phyloP scores from a whole-genome alignment of 1,140 invertebrate species.

The Holotrichia oblita region DNA sequence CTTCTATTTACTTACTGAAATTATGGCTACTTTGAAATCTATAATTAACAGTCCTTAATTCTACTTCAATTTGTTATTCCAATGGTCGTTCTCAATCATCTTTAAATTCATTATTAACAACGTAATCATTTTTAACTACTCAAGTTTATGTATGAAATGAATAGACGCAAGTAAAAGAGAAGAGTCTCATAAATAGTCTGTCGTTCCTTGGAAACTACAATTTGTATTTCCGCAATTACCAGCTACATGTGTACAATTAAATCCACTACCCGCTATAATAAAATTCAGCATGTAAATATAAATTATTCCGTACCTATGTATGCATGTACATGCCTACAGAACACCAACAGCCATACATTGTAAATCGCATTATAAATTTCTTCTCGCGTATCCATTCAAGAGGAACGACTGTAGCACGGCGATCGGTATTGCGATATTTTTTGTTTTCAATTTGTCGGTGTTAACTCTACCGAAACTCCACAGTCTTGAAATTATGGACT shows the following conservation, averaged over 20 bases:
- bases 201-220: neutral
- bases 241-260: slow-evolving; percentile 3
- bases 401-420: neutral
- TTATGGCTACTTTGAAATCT: too few relatives aligned
- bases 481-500: slow-evolving; percentile 25
- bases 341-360: neutral
- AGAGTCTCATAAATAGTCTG: too few relatives aligned
- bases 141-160: too few relatives aligned
- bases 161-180: too few relatives aligned
- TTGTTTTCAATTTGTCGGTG: slow-evolving; percentile 24
- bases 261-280: neutral
- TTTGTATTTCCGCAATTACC: neutral
- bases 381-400: neutral
- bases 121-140: too few relatives aligned
- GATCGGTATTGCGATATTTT: slow-evolving; percentile 3
- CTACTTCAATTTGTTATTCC: too few relatives aligned
- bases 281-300: neutral
- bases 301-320: neutral
- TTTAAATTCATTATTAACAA: too few relatives aligned
- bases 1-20: too few relatives aligned
- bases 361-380: neutral
- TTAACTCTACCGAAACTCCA: slow-evolving; percentile 26
- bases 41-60: too few relatives aligned
- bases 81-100: too few relatives aligned
- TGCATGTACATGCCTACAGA: too few relatives aligned